Evolutionary conservation across 2,888 invertebrate species (phyloP).

Genomic region (Protophormia terraenovae): DNA sequence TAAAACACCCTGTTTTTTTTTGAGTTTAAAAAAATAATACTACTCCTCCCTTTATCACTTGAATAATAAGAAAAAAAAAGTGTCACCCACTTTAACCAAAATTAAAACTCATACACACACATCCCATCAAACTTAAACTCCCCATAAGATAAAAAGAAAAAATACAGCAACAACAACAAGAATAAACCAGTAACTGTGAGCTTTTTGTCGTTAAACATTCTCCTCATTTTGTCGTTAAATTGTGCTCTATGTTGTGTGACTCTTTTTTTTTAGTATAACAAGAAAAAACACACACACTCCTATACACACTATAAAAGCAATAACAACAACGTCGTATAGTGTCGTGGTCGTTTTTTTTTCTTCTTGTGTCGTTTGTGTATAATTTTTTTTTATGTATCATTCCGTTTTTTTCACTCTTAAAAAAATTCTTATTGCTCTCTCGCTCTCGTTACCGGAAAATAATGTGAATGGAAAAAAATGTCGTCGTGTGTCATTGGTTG

Average conservation of each 20-base stretch:
- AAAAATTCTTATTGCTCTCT: constrained; percentile 68
- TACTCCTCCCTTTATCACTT: constrained; percentile 30
- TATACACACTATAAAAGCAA: neutral
- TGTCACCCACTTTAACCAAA: constrained; percentile 56
- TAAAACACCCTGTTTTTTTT: constrained; percentile 32
- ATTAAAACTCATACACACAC: neutral
- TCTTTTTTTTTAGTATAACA: constrained; percentile 31
- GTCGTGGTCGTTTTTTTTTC: constrained; percentile 55
- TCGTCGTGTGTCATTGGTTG: constrained; percentile 81
- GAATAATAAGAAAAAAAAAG: constrained; percentile 20
- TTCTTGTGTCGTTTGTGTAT: constrained; percentile 57
- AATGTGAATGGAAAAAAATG: constrained; percentile 72
- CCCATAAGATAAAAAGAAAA: constrained; percentile 20
- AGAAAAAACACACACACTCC: neutral
- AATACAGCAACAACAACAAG: constrained; percentile 15
- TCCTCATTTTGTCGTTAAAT: constrained; percentile 64
- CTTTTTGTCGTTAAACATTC: constrained; percentile 70
- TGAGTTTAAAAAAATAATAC: constrained; percentile 13
- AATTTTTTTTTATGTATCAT: constrained; percentile 59
- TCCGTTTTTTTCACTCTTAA: constrained; percentile 54
- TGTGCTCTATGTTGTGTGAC: constrained; percentile 55
- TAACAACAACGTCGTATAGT: constrained; percentile 61
- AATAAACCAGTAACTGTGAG: constrained; percentile 57
- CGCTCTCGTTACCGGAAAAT: constrained; percentile 64
- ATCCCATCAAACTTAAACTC: constrained; percentile 30